Conservation (phyloP, 2,113 vertebrate species). For the Paraplagusia blochii region DNA sequence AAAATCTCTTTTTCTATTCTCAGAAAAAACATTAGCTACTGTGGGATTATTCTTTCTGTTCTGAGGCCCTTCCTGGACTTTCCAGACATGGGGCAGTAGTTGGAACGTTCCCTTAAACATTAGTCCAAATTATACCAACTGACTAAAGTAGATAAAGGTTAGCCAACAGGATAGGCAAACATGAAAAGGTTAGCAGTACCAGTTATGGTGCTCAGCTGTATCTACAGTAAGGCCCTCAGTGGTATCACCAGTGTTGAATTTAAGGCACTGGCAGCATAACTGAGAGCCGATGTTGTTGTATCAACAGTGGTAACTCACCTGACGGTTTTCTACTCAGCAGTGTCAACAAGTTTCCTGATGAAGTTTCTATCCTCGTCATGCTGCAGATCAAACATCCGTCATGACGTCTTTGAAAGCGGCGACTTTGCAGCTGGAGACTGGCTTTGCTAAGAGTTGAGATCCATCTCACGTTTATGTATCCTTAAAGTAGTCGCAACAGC, state of each 20-base stretch:
- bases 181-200: too few species aligned
- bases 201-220: too few species aligned
- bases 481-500: conserved; percentile 3
- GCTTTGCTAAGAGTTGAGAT: not conserved
- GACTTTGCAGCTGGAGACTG: conserved; percentile 24
- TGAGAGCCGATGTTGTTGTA: conserved; percentile 47
- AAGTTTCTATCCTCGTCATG: conserved; percentile 4
- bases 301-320: conserved; percentile 15
- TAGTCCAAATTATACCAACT: too few species aligned
- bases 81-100: too few species aligned
- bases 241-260: not conserved
- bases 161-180: too few species aligned
- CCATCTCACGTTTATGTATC: not conserved
- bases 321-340: conserved; percentile 30
- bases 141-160: too few species aligned
- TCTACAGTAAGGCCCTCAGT: too few species aligned
- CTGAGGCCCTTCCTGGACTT: too few species aligned
- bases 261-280: conserved; percentile 11
- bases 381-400: not conserved
- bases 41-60: too few species aligned
- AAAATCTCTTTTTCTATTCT: too few species aligned
- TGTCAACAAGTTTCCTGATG: conserved; percentile 19
- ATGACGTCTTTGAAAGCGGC: not conserved
- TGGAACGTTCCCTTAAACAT: too few species aligned
- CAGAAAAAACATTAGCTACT: too few species aligned